A percentile compares a stretch with the other conserved stretches of the same genome.
Conservation (phyloP, 1,140 invertebrate genomes). For the Schmidtea mediterranea region DNA sequence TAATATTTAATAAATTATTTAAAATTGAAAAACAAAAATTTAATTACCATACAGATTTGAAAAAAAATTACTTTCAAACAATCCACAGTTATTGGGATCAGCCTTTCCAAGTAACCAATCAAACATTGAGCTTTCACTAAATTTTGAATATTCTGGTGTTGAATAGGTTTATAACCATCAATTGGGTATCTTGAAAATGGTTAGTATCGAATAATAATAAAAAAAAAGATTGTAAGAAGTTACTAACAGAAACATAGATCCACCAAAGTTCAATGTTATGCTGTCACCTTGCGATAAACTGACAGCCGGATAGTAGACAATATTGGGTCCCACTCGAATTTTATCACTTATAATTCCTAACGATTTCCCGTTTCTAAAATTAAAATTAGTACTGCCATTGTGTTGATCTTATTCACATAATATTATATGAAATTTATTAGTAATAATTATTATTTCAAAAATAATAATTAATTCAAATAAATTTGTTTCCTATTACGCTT, state of each 20-base stretch:
- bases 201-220: no score
- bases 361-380: slow-evolving; percentile 40
- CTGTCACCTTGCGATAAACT: slow-evolving; percentile 45
- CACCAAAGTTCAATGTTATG: slow-evolving; percentile 49
- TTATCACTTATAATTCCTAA: slow-evolving; percentile 45
- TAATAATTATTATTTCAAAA: no score
- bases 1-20: no score
- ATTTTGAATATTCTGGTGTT: slow-evolving; percentile 33
- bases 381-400: slow-evolving; percentile 8
- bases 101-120: slow-evolving; percentile 33
- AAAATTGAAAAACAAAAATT: no score
- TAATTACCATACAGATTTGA: no score
- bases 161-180: slow-evolving; percentile 37
- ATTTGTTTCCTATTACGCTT: no score
- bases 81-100: slow-evolving; percentile 26
- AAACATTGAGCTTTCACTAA: slow-evolving; percentile 32
- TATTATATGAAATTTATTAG: no score
- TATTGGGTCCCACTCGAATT: slow-evolving; percentile 38
- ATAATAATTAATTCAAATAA: no score
- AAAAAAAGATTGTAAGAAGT: no score
- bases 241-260: slow-evolving; percentile 15
- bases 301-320: slow-evolving; percentile 47
- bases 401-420: no score
- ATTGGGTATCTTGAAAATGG: slow-evolving; percentile 34
- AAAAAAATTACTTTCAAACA: slow-evolving; percentile 13